Evolutionary conservation across 2,113 vertebrate species (phyloP).

Genomic region (Todiramphus saurophagus): DNA sequence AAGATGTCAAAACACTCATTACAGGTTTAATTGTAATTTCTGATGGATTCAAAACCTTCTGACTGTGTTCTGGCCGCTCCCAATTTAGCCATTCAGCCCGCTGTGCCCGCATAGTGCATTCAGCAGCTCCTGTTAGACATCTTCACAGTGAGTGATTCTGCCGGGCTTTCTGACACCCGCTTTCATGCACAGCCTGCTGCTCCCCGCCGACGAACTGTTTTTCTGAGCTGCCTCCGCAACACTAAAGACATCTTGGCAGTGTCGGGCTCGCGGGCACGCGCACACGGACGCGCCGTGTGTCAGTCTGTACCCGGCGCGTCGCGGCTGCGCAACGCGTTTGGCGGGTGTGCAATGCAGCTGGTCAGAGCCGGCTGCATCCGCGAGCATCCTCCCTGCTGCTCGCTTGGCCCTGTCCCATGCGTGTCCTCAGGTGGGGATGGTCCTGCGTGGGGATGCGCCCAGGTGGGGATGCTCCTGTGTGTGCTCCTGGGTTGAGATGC

Average conservation of each 20-base stretch:
- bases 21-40: constrained; percentile 66
- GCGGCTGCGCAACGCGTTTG: too few relatives aligned
- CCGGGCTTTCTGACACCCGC: constrained; percentile 73
- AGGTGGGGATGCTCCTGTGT: background rate
- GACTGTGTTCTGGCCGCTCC: constrained; percentile 53
- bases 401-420: too few relatives aligned
- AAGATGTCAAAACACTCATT: constrained; percentile 44
- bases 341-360: too few relatives aligned
- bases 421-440: too few relatives aligned
- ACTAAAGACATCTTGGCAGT: constrained; percentile 76
- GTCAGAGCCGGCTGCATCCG: too few relatives aligned
- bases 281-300: too few relatives aligned
- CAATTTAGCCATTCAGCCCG: constrained; percentile 61
- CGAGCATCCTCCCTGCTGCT: too few relatives aligned
- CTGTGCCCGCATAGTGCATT: constrained; percentile 69
- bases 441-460: background rate
- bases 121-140: constrained; percentile 73
- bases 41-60: constrained; percentile 59
- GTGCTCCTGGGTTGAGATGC: background rate
- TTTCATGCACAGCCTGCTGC: constrained; percentile 78
- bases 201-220: constrained; percentile 27
- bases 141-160: constrained; percentile 73
- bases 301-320: too few relatives aligned
- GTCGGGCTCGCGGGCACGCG: constrained; percentile 3
- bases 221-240: constrained; percentile 56